phyloP scores from a whole-genome alignment of 2,113 vertebrate species.

The Rynchops niger region DNA sequence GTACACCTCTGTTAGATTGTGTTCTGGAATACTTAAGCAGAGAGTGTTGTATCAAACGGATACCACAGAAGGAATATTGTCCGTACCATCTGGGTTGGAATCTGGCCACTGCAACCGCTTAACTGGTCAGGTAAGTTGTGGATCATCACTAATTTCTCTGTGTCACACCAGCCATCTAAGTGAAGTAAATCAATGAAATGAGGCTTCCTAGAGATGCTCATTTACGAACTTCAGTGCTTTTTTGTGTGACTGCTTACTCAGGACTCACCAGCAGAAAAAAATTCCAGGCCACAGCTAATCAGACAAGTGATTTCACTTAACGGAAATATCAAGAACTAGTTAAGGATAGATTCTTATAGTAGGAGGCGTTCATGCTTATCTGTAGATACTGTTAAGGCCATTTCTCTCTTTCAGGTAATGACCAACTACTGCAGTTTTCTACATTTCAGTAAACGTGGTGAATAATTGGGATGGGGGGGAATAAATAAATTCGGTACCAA shows the following conservation, averaged over 20 bases:
- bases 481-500: not conserved
- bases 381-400: not conserved
- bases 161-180: not conserved
- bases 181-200: not conserved
- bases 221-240: not conserved
- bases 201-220: not conserved
- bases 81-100: not conserved
- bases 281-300: constrained; percentile 1
- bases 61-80: not conserved
- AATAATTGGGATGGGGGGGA: not conserved
- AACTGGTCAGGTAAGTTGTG: not conserved
- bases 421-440: not conserved
- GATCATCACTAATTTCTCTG: not conserved
- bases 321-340: constrained; percentile 1
- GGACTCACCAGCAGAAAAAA: not conserved
- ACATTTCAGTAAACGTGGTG: not conserved
- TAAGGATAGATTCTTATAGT: not conserved
- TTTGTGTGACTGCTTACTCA: not conserved
- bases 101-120: not conserved
- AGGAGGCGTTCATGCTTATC: constrained; percentile 16
- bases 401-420: constrained; percentile 6
- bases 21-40: not conserved
- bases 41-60: not conserved
- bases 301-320: constrained; percentile 20
- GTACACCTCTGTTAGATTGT: not conserved